These are phyloP conservation scores for Pygmarrhopalites habei DNA, from an alignment of 1,140 invertebrate species.

Conservation along the genomic window DNA sequence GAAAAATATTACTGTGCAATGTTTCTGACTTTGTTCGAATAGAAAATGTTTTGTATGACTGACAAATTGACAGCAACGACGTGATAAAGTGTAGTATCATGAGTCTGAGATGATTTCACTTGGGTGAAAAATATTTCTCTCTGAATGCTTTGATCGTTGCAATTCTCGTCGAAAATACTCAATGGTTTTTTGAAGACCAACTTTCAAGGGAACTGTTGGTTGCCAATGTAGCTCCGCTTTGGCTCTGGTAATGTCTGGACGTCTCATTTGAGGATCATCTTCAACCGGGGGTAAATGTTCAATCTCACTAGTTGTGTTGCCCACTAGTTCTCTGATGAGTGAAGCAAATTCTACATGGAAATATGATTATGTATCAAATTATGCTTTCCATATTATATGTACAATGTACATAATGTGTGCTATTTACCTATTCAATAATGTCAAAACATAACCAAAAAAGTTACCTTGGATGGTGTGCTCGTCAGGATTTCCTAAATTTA, in stretches of 20 bases:
- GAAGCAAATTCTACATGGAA: conserved; percentile 74
- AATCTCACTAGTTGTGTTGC: conserved; percentile 70
- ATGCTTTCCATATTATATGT: too few relatives aligned
- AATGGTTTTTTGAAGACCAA: conserved; percentile 80
- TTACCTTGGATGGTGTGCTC: conserved; percentile 90
- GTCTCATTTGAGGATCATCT: conserved; percentile 90
- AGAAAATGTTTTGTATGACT: too few relatives aligned
- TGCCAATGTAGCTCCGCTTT: conserved; percentile 81
- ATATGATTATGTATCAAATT: neutral
- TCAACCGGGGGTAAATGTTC: conserved; percentile 72
- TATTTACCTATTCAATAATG: too few relatives aligned
- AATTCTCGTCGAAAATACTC: conserved; percentile 85
- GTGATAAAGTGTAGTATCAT: too few relatives aligned
- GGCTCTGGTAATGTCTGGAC: conserved; percentile 86
- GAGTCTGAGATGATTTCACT: too few relatives aligned
- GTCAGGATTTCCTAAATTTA: conserved; percentile 97
- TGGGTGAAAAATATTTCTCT: conserved; percentile 40
- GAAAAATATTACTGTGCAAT: too few relatives aligned
- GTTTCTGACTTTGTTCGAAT: too few relatives aligned
- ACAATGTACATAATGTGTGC: too few relatives aligned
- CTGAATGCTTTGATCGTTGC: conserved; percentile 50
- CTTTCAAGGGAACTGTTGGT: conserved; percentile 67
- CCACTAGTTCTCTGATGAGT: conserved; percentile 81
- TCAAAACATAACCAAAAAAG: conserved; percentile 49
- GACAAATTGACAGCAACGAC: too few relatives aligned